Evolutionary conservation across 1,140 invertebrate species (phyloP), one percentile per base, ranked within the genome.

Genomic region (Calliopsis andreniformis): DNA sequence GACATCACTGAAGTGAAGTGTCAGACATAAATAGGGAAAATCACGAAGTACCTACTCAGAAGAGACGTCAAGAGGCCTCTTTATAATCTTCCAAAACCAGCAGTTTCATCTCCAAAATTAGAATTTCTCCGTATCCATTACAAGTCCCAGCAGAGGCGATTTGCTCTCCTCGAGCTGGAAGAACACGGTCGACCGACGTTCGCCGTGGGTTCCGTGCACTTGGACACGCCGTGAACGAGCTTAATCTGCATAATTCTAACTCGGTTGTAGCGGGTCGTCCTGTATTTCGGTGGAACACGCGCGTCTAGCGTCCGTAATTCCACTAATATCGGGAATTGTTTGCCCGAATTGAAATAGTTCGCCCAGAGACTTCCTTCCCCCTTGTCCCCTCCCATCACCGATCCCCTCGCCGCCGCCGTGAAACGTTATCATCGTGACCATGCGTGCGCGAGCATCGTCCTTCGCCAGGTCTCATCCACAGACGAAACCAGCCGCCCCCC

Each of bases 221-320:
- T 68, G 66, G 53, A 77, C 66, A 69, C 45, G 43, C 43, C 73
- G 68, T 63, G 68, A 78, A 79, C 80, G 49, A 53, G 70, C 71
- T 68, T 79, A 84, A 84, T 84, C 80, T 83, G 72, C 77, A 83
- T 84, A 84, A 84, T 84, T 83, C 72, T 53, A 76, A 76, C 80
- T 47, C 42, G 49, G 35, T 30, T 25, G 63, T 62, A 68, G 43
- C 55, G 39, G 47, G 53, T 56, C 35, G 12, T 20, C 30, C 30
- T 76, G 47, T 75, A 72, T 28, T 55, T 45, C 71, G 42, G 6
- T 62, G 56, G 42, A 82, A 79, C 67, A 70, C 69, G 64, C 56
- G 80, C 77, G 30, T 73, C 64, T 67, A 77, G 1, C 39, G n/a
- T 49, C 63, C 64, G 39, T 56, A 72, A 84, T 82, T 84, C 61